Percentiles rank a stretch among this genome's conserved stretches.
phyloP scores from a whole-genome alignment of 2,888 invertebrate species.

The Cataglyphis cursor region DNA sequence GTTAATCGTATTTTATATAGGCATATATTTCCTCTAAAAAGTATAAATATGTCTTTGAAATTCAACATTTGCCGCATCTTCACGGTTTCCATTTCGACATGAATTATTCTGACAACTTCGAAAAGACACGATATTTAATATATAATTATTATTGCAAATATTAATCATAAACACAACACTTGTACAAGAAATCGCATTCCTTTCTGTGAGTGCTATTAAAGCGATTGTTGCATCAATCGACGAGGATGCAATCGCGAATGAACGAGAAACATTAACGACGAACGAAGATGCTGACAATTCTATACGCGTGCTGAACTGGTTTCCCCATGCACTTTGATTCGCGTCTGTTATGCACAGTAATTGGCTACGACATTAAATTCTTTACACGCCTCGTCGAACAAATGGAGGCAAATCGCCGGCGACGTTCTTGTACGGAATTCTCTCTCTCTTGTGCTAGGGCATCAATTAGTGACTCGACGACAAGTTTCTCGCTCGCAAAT shows the following conservation, averaged over 20 bases:
- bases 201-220: neutral
- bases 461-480: slow-evolving; percentile 73
- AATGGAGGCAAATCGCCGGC: slow-evolving; percentile 71
- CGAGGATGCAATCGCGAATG: slow-evolving; percentile 58
- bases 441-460: slow-evolving; percentile 43
- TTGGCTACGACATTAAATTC: slow-evolving; percentile 72
- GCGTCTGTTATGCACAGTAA: slow-evolving; percentile 70
- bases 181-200: neutral
- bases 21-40: neutral
- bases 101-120: neutral
- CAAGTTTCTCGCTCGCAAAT: slow-evolving; percentile 64
- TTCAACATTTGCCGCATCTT: neutral
- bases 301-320: slow-evolving; percentile 75
- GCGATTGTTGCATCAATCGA: slow-evolving; percentile 10
- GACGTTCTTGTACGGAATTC: slow-evolving; percentile 42
- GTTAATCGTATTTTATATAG: neutral
- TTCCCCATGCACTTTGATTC: slow-evolving; percentile 69
- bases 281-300: slow-evolving; percentile 64
- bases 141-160: slow-evolving; percentile 4
- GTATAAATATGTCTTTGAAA: neutral
- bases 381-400: slow-evolving; percentile 67
- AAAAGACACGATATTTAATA: neutral
- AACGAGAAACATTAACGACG: slow-evolving; percentile 62
- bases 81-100: neutral
- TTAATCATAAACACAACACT: neutral